Evolutionary conservation across 2,797 vertebrate species (phyloP).

Genomic region (Lacerta agilis): DNA sequence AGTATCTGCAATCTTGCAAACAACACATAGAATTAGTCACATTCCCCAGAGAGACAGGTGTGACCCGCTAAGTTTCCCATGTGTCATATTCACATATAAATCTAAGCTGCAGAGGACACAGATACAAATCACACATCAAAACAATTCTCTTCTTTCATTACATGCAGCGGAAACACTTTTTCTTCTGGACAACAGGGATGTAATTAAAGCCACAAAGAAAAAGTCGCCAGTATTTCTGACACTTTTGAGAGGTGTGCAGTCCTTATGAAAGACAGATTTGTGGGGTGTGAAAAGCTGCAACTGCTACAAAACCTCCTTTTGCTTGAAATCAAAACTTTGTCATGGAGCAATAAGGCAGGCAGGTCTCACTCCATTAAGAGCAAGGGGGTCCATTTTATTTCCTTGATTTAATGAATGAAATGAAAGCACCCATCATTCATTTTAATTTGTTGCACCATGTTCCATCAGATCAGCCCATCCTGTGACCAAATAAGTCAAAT

Average conservation of each 20-base stretch:
- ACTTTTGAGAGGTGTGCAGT: neutral
- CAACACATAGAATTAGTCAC: neutral
- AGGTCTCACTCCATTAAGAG: no score
- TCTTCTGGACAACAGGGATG: neutral
- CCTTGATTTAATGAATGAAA: neutral
- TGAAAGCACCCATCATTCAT: neutral
- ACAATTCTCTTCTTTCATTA: neutral
- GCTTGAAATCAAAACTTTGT: neutral
- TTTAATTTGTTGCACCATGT: neutral
- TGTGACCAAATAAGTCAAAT: neutral
- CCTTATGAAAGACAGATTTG: conserved; percentile 1
- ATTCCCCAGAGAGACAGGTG: neutral
- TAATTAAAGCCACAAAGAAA: conserved; percentile 8
- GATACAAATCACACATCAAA: neutral
- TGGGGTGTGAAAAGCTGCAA: neutral
- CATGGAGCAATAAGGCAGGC: neutral
- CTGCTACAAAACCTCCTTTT: neutral
- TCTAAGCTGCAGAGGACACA: neutral
- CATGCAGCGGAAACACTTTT: accelerated
- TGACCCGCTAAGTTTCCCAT: neutral
- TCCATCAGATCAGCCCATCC: neutral
- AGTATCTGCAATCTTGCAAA: neutral
- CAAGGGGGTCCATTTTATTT: neutral
- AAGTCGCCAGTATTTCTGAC: neutral
- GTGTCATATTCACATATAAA: neutral